phyloP scores from a whole-genome alignment of 2,113 vertebrate genomes.

The Melanerpes aurifrons region DNA sequence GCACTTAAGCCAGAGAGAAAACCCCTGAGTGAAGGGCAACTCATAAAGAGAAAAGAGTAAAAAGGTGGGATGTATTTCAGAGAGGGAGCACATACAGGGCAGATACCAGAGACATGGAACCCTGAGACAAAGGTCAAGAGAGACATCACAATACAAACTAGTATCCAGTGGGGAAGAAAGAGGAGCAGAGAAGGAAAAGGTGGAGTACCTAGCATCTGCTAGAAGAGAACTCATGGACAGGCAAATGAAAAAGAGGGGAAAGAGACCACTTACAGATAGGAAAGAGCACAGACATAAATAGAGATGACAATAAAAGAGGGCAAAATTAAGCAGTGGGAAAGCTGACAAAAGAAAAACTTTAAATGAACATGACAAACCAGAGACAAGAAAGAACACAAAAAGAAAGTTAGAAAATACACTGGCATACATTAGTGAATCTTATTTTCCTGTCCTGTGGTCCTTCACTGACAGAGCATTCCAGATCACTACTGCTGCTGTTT shows the following conservation, averaged over 20 bases:
- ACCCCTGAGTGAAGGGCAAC: not conserved
- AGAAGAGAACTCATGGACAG: not conserved
- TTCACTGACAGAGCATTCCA: not conserved
- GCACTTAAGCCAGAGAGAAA: not conserved
- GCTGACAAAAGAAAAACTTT: not conserved
- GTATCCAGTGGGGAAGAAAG: not conserved
- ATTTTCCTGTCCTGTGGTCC: not conserved
- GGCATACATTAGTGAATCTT: not conserved
- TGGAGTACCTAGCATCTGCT: not conserved
- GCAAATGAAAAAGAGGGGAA: not conserved
- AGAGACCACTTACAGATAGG: not conserved
- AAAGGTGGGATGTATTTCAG: not conserved
- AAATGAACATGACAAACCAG: not conserved
- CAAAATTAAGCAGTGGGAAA: not conserved
- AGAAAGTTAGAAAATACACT: not conserved
- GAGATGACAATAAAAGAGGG: not conserved
- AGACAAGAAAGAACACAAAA: not conserved
- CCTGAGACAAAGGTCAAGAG: not conserved
- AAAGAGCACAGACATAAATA: not conserved
- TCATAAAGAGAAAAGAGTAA: not conserved
- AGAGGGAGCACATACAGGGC: not conserved
- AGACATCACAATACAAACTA: not conserved
- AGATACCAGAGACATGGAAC: not conserved
- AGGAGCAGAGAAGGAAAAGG: not conserved
- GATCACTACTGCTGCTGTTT: not conserved